Percentiles rank a stretch among this genome's conserved stretches.
Evolutionary conservation across 2,797 vertebrate genomes (phyloP).

Genomic region (Poeciliopsis infans): DNA sequence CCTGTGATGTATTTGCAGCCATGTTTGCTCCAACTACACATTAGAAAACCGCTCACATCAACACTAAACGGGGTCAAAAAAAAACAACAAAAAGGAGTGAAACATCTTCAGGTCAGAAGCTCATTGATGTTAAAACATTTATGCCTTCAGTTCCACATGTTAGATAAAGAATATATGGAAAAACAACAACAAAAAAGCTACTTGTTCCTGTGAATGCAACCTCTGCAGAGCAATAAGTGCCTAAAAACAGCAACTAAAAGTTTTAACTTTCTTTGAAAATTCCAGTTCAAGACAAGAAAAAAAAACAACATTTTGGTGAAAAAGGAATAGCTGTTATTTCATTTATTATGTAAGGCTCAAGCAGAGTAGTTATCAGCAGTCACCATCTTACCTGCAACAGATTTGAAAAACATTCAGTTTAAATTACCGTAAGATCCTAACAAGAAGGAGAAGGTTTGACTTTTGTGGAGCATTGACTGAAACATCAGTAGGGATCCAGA

Average conservation of each 20-base stretch:
- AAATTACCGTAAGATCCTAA: neutral
- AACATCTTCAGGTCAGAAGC: neutral
- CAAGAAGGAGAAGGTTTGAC: no score
- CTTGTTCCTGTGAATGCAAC: neutral
- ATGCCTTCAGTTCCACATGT: neutral
- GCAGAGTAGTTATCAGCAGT: neutral
- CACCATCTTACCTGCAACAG: neutral
- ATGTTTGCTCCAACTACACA: constrained; percentile 33
- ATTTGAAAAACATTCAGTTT: neutral
- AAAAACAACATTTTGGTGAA: neutral
- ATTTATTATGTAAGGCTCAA: neutral
- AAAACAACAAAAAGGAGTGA: neutral
- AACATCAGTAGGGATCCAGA: no score
- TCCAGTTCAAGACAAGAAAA: neutral
- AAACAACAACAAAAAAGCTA: neutral
- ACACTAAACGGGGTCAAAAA: constrained; percentile 39
- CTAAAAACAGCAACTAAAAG: neutral
- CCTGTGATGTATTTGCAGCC: constrained; percentile 34
- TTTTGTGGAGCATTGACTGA: no score
- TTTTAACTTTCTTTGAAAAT: neutral
- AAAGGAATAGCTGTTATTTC: neutral
- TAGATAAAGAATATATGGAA: neutral
- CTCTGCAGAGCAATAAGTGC: neutral
- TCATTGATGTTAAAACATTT: neutral
- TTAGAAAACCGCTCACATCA: constrained; percentile 19